Evolutionary conservation across 2,113 vertebrate species (phyloP), one percentile per base, ranked within the genome.

Genomic region (Paramisgurnus dabryanus): DNA sequence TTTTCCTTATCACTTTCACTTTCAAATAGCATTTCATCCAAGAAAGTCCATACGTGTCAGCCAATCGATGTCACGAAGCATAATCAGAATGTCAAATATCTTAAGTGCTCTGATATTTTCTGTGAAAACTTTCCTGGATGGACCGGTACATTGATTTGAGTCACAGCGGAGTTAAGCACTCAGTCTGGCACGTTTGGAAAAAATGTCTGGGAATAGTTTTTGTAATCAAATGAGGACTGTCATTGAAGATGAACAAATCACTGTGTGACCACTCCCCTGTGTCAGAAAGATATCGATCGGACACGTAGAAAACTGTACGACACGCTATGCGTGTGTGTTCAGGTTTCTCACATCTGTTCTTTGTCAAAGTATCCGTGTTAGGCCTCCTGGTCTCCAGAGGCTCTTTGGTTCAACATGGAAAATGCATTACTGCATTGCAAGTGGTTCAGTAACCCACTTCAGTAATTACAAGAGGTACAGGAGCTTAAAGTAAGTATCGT

Each of bases 281-380:
- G 61, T 84, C 64, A 58, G 53, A 70, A 82, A 85, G 85, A 80
- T 86, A 90, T 72, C 82, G 86, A 89, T 85, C 83, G 77, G 86
- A 39, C 50, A 87, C 88, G 89, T 90, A 88, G 87, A 80, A 40
- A 64, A 77, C 34, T 18, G 17, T 58, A 18, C 18, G 6, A 64
- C 13, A 34, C 27, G 13, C 3, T 64, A 12, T 64, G 27, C 34
- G 61, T 58, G 53, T 18, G 50, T 79, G 71, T 70, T 63, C 63
- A 82, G 84, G 87, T 83, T 83, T 74, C 81, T 82, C 34, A 74
- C 63, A 86, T 89, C 90, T 93, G 92, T 87, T 92, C 89, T 85
- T 67, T 80, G 87, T 92, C 89, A 87, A 67, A 67, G n/a, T 55
- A 40, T 77, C 83, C 66, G 45, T 13, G 63, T 71, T 63, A 72